Evolutionary conservation across 2,888 invertebrate species (phyloP).

Genomic region (Napeogenes sylphis): DNA sequence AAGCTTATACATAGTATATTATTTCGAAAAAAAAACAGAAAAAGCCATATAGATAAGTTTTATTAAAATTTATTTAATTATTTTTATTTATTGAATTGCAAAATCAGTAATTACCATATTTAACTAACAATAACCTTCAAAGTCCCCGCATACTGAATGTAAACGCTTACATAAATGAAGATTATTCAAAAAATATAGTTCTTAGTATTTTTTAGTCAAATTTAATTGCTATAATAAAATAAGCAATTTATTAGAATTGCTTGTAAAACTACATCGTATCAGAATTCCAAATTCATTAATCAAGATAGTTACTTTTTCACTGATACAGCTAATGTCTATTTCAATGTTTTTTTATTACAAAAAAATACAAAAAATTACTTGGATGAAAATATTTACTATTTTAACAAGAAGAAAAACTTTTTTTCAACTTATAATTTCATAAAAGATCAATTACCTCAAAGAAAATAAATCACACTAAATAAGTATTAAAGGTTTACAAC

Average conservation of each 20-base stretch:
- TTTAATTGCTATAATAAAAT: conserved; percentile 1
- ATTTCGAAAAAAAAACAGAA: background rate
- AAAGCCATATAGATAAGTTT: background rate
- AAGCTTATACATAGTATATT: background rate
- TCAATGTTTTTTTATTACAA: too few species aligned
- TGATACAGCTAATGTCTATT: too few species aligned
- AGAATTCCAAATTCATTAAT: background rate
- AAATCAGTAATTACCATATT: background rate
- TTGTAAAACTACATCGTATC: background rate
- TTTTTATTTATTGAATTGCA: background rate
- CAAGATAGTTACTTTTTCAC: too few species aligned
- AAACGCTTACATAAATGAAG: background rate
- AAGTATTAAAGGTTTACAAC: conserved; percentile 10
- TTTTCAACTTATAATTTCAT: conserved; percentile 2
- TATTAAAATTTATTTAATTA: conserved; percentile 3
- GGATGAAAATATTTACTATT: too few species aligned
- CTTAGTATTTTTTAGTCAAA: background rate
- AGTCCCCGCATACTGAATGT: background rate
- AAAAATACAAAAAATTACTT: too few species aligned
- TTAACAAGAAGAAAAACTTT: background rate
- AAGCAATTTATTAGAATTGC: background rate
- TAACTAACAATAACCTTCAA: background rate
- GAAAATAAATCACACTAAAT: conserved; percentile 4
- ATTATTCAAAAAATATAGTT: background rate
- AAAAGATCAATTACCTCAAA: background rate